Conservation (phyloP, 2,888 invertebrate genomes). For the Celastrina argiolus region DNA sequence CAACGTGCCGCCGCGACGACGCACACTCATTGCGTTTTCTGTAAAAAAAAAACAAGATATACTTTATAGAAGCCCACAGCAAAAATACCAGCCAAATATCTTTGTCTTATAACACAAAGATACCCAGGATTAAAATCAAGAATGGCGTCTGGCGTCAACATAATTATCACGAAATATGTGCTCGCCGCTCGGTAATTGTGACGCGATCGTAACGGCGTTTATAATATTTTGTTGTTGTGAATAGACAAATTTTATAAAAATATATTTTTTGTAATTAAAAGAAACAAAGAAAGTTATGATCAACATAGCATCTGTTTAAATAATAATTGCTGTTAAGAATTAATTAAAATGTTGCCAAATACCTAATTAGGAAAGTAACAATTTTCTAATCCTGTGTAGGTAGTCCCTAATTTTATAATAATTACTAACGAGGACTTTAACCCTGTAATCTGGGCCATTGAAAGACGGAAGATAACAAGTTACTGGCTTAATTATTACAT, state of each 20-base stretch:
- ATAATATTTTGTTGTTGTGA: too few species aligned
- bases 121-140: too few species aligned
- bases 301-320: background rate
- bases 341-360: background rate
- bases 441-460: background rate
- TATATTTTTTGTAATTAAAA: background rate
- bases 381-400: background rate
- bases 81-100: too few species aligned
- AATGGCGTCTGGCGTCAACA: too few species aligned
- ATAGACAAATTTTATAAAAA: too few species aligned
- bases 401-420: background rate
- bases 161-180: too few species aligned
- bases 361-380: background rate
- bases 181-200: too few species aligned
- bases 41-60: conserved; percentile 22
- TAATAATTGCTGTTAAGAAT: background rate
- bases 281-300: background rate
- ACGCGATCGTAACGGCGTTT: too few species aligned
- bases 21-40: conserved; percentile 35
- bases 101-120: too few species aligned
- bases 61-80: too few species aligned
- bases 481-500: background rate
- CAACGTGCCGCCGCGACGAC: conserved; percentile 32
- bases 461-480: background rate
- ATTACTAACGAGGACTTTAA: background rate